Evolutionary conservation across 2,113 vertebrate genomes (phyloP).

Genomic region (Oncorhynchus gorbuscha): DNA sequence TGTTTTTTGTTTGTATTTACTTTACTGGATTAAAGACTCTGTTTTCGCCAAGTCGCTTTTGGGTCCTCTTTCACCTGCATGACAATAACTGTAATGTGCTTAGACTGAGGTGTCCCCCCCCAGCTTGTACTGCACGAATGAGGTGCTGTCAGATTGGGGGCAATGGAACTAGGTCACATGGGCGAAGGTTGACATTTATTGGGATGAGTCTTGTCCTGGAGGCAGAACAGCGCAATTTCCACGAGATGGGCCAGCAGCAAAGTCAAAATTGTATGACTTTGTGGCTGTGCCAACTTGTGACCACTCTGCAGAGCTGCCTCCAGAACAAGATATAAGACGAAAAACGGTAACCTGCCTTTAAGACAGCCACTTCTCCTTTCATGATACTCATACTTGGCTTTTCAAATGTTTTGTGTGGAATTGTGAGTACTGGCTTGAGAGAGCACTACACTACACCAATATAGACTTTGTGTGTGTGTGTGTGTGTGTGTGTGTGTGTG

Average conservation of each 20-base stretch:
- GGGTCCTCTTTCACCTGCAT: no score
- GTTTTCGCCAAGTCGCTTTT: no score
- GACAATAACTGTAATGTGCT: conserved; percentile 50
- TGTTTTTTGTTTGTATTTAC: no score
- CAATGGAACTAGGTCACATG: conserved; percentile 54
- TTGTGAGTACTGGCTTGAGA: conserved; percentile 22
- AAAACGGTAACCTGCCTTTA: conserved; percentile 24
- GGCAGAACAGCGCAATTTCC: no score
- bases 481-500: conserved; percentile 5
- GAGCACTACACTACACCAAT: not conserved
- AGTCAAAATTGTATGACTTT: no score
- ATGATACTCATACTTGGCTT: conserved; percentile 29
- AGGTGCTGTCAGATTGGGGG: conserved; percentile 47
- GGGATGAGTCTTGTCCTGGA: no score
- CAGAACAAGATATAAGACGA: no score
- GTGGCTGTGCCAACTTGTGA: no score
- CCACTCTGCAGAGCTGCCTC: no score
- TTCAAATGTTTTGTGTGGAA: conserved; percentile 19
- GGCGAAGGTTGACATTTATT: not conserved
- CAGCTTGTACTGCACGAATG: conserved; percentile 45
- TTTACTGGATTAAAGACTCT: no score
- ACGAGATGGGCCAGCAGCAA: no score
- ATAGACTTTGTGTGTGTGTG: not conserved
- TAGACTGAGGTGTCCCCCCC: conserved; percentile 46
- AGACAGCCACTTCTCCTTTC: conserved; percentile 39